phyloP scores from a whole-genome alignment of 2,888 invertebrate species.

The Scaptomyza caliginosa region DNA sequence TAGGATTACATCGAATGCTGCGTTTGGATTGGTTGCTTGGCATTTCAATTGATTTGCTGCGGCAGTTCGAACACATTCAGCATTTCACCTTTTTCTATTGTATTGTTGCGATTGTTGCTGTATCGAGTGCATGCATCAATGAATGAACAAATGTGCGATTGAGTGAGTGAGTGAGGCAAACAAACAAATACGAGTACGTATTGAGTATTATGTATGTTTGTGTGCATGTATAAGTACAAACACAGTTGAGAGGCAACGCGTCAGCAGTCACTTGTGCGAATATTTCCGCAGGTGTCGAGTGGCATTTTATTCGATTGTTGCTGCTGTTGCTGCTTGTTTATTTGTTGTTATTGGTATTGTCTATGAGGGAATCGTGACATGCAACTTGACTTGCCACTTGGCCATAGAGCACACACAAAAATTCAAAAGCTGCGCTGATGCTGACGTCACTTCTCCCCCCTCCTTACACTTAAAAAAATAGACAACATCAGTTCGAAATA shows the following conservation, averaged over 20 bases:
- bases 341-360: slow-evolving; percentile 47
- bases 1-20: slow-evolving; percentile 39
- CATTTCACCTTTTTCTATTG: slow-evolving; percentile 72
- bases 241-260: slow-evolving; percentile 52
- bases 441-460: slow-evolving; percentile 54
- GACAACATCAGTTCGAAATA: slow-evolving; percentile 9
- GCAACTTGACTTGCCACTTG: slow-evolving; percentile 73
- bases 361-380: slow-evolving; percentile 71
- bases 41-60: slow-evolving; percentile 73
- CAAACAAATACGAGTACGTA: slow-evolving; percentile 30
- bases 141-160: slow-evolving; percentile 54
- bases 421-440: slow-evolving; percentile 27
- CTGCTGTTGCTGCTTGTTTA: slow-evolving; percentile 18
- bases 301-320: slow-evolving; percentile 73
- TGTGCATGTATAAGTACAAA: slow-evolving; percentile 21
- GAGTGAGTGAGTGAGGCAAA: slow-evolving; percentile 29
- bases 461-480: slow-evolving; percentile 4
- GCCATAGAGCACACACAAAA: slow-evolving; percentile 49
- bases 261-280: slow-evolving; percentile 66
- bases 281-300: slow-evolving; percentile 79
- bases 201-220: slow-evolving; percentile 16
- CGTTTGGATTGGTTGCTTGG: slow-evolving; percentile 45
- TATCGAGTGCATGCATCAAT: slow-evolving; percentile 53
- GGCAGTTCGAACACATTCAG: slow-evolving; percentile 37
- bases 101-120: slow-evolving; percentile 22